Evolutionary conservation across 2,888 invertebrate genomes (phyloP), one percentile per base, ranked within the genome.

Genomic region (Hymenopus coronatus): DNA sequence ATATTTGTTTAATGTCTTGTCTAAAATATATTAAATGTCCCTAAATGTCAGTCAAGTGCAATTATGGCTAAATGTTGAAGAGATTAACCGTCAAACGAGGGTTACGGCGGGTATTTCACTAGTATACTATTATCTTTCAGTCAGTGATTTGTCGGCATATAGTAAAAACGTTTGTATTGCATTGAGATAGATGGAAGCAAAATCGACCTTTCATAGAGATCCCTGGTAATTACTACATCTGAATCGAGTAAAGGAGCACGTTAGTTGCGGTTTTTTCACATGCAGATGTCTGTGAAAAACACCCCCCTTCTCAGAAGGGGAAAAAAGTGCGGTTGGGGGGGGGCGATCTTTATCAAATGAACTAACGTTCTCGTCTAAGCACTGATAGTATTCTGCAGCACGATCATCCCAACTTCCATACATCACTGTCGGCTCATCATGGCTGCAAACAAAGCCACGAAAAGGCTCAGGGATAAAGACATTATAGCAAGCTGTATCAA

Each of bases 391-490:
- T 70, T 70, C 54, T 70, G 20, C 25, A 70, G 54, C 54, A 70
- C 54, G 54, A 70, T 70, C 54, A 70, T 28, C 20, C 28, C 33
- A 70, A 28, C 81, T 70, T 40, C 33, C 89, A 89, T 89, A 87
- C 89, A 87, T 89, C 87, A 89, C 28, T 85, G 88, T 89, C 85
- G 28, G 83, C 83, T 87, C 46, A 86, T 86, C 85, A 70, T 70
- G 54, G 54, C 54, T 70, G 54, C 54, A 54, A 28, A 86, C 86
- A 70, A 86, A 40, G 70, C 81, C 70, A 70, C 54, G 54, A 70
- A 70, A 70, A 70, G 54, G 82, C 82, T 82, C 86, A 25, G 30
- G 85, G 30, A 89, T 89, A 89, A 89, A 89, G 89, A 89, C 89
- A 87, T 89, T 85, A 89, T 81, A 87, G 82, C 87, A 87, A 70